A percentile compares a stretch with the other conserved stretches of the same genome.
Evolutionary conservation across 2,888 invertebrate species (phyloP).

Genomic region (Mythimna vitellina): DNA sequence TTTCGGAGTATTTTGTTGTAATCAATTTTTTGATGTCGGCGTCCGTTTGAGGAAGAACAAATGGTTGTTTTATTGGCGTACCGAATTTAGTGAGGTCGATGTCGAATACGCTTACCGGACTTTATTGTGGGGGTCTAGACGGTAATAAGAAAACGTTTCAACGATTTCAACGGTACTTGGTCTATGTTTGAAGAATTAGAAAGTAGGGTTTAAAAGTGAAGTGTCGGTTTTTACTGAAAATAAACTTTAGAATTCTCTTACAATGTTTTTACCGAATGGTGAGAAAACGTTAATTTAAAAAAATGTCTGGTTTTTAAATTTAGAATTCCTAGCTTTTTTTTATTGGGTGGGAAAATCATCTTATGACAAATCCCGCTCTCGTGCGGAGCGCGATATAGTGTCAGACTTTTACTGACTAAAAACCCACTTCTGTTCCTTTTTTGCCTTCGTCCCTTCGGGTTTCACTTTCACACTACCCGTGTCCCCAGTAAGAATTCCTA

Average conservation of each 20-base stretch:
- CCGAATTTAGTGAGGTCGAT: constrained; percentile 88
- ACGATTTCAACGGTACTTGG: constrained; percentile 29
- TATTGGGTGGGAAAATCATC: too few species aligned
- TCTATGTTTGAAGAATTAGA: background rate
- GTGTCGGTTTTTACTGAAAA: background rate
- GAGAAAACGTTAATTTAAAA: too few species aligned
- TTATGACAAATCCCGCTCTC: too few species aligned
- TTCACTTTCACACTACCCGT: too few species aligned
- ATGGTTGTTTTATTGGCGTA: constrained; percentile 88
- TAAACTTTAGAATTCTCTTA: background rate
- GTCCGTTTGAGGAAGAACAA: constrained; percentile 85
- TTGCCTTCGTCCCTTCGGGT: too few species aligned
- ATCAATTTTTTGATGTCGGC: constrained; percentile 89
- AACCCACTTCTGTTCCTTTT: too few species aligned
- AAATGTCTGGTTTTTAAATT: too few species aligned
- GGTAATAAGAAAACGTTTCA: constrained; percentile 40
- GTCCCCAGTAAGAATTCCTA: too few species aligned
- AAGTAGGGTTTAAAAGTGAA: background rate
- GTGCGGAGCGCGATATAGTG: too few species aligned
- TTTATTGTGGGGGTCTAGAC: constrained; percentile 66
- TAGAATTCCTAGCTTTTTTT: too few species aligned
- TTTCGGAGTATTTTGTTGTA: constrained; percentile 89
- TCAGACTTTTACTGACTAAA: too few species aligned
- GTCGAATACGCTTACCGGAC: constrained; percentile 77
- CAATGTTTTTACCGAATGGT: background rate